These are phyloP conservation scores for Hippasteria phrygiana DNA, from an alignment of 53 echinoderm and acorn worm genomes.

Conservation along the genomic window DNA sequence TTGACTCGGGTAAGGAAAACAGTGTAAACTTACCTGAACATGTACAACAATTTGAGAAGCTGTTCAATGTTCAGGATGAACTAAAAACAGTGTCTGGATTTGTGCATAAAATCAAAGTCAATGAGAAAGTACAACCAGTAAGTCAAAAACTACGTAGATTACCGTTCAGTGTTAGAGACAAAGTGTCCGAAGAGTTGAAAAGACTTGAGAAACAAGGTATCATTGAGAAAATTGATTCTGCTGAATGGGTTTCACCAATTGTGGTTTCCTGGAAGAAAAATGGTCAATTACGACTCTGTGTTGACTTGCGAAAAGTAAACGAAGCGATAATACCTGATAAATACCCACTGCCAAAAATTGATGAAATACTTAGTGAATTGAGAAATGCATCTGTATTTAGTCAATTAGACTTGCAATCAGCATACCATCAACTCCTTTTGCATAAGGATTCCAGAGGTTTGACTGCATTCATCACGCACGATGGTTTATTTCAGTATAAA, in stretches of 20 bases:
- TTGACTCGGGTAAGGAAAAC: background rate
- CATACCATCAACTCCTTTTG: slow-evolving; percentile 70
- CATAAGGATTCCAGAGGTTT: slow-evolving; percentile 63
- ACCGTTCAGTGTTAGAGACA: slow-evolving; percentile 55
- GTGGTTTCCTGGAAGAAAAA: slow-evolving; percentile 69
- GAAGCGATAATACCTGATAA: slow-evolving; percentile 74
- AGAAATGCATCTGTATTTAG: slow-evolving; percentile 57
- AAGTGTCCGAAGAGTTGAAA: slow-evolving; percentile 72
- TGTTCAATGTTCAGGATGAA: slow-evolving; percentile 4
- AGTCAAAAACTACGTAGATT: slow-evolving; percentile 39
- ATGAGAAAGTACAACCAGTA: slow-evolving; percentile 37
- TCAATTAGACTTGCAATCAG: slow-evolving; percentile 69
- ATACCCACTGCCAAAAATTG: slow-evolving; percentile 76
- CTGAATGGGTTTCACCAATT: slow-evolving; percentile 78
- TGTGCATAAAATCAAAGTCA: slow-evolving; percentile 25
- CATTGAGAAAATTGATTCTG: slow-evolving; percentile 70
- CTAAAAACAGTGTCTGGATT: slow-evolving; percentile 3
- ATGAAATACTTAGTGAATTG: slow-evolving; percentile 64
- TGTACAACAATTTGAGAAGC: background rate
- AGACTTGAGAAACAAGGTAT: slow-evolving; percentile 73
- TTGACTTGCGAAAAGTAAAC: slow-evolving; percentile 74
- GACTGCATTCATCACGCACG: slow-evolving; percentile 80
- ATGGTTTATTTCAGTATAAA: slow-evolving; percentile 68
- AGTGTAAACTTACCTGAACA: too few species aligned
- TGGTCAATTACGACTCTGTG: slow-evolving; percentile 70